These are phyloP conservation scores for Carcina quercana DNA, from an alignment of 2,888 invertebrate genomes.

Conservation along the genomic window DNA sequence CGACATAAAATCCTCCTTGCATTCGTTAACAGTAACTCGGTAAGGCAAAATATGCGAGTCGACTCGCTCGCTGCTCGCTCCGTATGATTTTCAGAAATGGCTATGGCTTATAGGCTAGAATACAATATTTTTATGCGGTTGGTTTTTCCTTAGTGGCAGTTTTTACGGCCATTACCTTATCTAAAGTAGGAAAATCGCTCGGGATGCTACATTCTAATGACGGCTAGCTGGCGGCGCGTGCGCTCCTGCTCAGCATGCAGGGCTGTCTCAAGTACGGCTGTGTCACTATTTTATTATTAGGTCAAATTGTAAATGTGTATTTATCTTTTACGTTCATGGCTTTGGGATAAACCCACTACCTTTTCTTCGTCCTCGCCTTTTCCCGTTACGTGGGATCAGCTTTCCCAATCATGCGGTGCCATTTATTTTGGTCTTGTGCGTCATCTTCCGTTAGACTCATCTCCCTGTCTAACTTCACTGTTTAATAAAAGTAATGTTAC, in stretches of 20 bases:
- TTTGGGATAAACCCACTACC: too few relatives aligned
- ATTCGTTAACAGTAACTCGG: constrained; percentile 59
- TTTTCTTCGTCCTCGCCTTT: too few relatives aligned
- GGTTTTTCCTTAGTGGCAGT: constrained; percentile 60
- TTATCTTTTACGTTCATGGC: too few relatives aligned
- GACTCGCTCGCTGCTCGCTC: constrained; percentile 57
- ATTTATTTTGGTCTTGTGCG: too few relatives aligned
- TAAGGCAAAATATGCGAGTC: constrained; percentile 69
- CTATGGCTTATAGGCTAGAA: constrained; percentile 61
- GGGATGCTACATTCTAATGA: constrained; percentile 71
- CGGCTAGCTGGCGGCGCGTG: constrained; percentile 54
- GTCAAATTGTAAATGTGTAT: too few relatives aligned
- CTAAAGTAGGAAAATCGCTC: constrained; percentile 71
- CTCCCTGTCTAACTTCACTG: too few relatives aligned
- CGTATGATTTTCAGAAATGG: constrained; percentile 75
- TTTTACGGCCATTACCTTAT: constrained; percentile 66
- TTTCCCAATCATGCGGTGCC: too few relatives aligned
- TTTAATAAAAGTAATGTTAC: too few relatives aligned
- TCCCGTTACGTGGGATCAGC: too few relatives aligned
- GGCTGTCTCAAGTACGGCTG: too few relatives aligned
- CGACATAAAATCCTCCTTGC: constrained; percentile 66
- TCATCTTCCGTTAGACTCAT: too few relatives aligned
- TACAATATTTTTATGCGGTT: constrained; percentile 70
- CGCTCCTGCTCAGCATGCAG: constrained; percentile 52
- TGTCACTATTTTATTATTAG: too few relatives aligned